Evolutionary conservation across 1,140 invertebrate species (phyloP).

Genomic region (Dolichoris vasculosae): DNA sequence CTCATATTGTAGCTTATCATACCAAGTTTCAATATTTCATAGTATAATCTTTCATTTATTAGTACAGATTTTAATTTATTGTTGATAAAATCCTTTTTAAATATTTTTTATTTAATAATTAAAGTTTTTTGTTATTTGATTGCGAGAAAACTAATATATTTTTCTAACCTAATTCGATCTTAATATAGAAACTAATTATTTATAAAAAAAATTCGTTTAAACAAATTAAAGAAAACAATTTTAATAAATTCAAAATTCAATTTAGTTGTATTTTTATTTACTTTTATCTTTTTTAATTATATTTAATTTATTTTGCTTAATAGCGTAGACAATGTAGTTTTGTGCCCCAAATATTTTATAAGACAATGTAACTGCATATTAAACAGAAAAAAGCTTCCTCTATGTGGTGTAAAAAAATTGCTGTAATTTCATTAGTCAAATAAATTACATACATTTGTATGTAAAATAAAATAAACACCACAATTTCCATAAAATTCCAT

Average conservation of each 20-base stretch:
- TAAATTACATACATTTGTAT: slow-evolving; percentile 47
- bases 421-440: slow-evolving; percentile 31
- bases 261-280: slow-evolving; percentile 22
- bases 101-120: slow-evolving; percentile 9
- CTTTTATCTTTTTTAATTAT: slow-evolving; percentile 13
- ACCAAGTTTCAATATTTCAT: slow-evolving; percentile 34
- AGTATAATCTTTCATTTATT: slow-evolving; percentile 34
- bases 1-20: slow-evolving; percentile 28
- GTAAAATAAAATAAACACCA: slow-evolving; percentile 42
- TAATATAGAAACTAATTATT: slow-evolving; percentile 12
- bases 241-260: slow-evolving; percentile 34
- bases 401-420: slow-evolving; percentile 36
- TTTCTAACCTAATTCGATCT: slow-evolving; percentile 19
- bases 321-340: slow-evolving; percentile 37
- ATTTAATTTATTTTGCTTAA: not conserved
- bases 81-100: not conserved
- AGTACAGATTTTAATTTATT: not conserved
- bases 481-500: slow-evolving; percentile 58
- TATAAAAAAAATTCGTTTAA: slow-evolving; percentile 10
- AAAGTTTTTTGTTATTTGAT: slow-evolving; percentile 25
- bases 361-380: slow-evolving; percentile 33
- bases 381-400: slow-evolving; percentile 41
- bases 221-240: slow-evolving; percentile 21
- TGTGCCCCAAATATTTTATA: slow-evolving; percentile 15
- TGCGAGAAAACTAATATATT: slow-evolving; percentile 41